Evolutionary conservation across 2,797 vertebrate genomes (phyloP).

Genomic region (Eulemur rubriventer): DNA sequence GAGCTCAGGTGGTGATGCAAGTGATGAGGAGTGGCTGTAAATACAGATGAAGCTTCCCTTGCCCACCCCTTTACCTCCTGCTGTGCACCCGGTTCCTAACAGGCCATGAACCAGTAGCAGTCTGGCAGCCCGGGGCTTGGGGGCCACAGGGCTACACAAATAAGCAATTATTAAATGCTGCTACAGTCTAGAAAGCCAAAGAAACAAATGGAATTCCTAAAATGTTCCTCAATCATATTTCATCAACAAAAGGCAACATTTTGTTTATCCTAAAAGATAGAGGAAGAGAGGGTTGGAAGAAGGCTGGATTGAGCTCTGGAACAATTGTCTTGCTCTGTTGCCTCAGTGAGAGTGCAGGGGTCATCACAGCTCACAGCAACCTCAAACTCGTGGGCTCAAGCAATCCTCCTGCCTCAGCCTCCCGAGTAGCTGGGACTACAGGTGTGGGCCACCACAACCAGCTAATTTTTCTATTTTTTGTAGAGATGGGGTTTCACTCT

Average conservation of each 20-base stretch:
- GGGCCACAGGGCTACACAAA: neutral
- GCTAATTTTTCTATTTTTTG: neutral
- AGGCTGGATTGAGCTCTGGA: too few species aligned
- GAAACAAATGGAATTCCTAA: neutral
- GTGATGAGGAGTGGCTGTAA: too few species aligned
- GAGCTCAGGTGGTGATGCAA: too few species aligned
- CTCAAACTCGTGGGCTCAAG: neutral
- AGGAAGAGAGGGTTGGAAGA: too few species aligned
- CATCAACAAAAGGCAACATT: neutral
- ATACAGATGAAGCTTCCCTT: too few species aligned
- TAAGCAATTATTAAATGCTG: conserved; percentile 18
- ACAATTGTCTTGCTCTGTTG: too few species aligned
- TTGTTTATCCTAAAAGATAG: neutral
- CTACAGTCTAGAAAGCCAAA: neutral
- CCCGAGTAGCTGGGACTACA: neutral
- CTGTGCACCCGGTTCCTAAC: too few species aligned
- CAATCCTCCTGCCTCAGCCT: neutral
- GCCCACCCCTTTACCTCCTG: too few species aligned
- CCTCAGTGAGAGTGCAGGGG: too few species aligned
- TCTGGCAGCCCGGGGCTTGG: too few species aligned
- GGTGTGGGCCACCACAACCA: neutral
- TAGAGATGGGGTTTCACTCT: neutral
- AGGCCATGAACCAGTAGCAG: too few species aligned
- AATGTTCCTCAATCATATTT: conserved; percentile 2
- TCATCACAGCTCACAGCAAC: neutral